Percentiles rank a stretch among this genome's conserved stretches.
phyloP scores from a whole-genome alignment of 2,797 vertebrate species.

The Periophthalmus magnuspinnatus region DNA sequence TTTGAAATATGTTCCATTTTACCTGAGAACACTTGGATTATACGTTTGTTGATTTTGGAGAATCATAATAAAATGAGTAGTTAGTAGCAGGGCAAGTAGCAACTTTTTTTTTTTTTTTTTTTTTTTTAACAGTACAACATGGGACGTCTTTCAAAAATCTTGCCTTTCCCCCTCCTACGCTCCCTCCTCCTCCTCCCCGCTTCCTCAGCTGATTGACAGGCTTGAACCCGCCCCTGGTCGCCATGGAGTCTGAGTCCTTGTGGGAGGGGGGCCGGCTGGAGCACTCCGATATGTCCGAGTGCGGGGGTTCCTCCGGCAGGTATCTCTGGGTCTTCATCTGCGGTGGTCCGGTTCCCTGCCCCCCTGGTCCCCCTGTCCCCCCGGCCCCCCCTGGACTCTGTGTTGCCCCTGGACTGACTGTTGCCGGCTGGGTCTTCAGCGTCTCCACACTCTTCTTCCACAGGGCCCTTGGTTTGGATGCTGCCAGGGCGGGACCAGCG shows the following conservation, averaged over 20 bases:
- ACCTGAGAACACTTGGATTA: neutral
- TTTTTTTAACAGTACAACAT: neutral
- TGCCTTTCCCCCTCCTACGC: slow-evolving; percentile 74
- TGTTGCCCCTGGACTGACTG: slow-evolving; percentile 61
- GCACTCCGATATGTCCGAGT: slow-evolving; percentile 91
- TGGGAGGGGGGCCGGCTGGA: slow-evolving; percentile 87
- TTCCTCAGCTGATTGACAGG: slow-evolving; percentile 85
- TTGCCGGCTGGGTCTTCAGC: slow-evolving; percentile 79
- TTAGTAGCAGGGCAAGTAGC: neutral
- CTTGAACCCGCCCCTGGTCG: slow-evolving; percentile 67
- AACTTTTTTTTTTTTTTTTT: neutral
- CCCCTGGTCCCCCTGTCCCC: slow-evolving; percentile 39
- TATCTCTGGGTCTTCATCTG: slow-evolving; percentile 89
- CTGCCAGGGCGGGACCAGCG: slow-evolving; percentile 54
- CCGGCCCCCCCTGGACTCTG: slow-evolving; percentile 65
- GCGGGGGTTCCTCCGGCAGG: slow-evolving; percentile 89
- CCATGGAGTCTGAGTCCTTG: slow-evolving; percentile 84
- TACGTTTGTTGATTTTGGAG: neutral
- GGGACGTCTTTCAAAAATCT: neutral
- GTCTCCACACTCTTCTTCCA: slow-evolving; percentile 98
- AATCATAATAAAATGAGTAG: too few species aligned
- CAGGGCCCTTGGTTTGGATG: slow-evolving; percentile 88
- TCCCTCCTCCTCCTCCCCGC: slow-evolving; percentile 83
- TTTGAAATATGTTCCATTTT: neutral
- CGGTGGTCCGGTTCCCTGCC: slow-evolving; percentile 73